These are phyloP conservation scores for Characodon lateralis DNA, from an alignment of 2,797 vertebrate species.

Conservation along the genomic window DNA sequence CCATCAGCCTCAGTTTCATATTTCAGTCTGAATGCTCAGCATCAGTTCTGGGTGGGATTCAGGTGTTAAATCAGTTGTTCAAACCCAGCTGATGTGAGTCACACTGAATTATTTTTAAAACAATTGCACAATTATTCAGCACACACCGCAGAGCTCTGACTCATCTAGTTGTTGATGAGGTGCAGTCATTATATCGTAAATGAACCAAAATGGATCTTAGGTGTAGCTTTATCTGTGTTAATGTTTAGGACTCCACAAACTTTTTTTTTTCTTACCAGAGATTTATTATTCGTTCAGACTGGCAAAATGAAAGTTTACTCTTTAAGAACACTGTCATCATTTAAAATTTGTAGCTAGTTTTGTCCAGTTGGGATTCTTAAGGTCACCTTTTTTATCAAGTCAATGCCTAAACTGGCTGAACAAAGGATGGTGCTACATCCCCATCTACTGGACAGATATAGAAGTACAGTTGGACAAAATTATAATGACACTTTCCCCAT, in stretches of 20 bases:
- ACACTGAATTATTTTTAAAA: slow-evolving; percentile 22
- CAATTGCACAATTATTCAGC: slow-evolving; percentile 55
- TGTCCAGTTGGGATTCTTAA: not conserved
- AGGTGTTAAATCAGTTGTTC: not conserved
- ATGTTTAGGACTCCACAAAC: not conserved
- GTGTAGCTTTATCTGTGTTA: not conserved
- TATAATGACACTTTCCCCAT: not conserved
- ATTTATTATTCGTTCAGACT: not conserved
- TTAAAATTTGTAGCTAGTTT: not conserved
- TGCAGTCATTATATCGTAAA: not conserved
- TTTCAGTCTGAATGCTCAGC: not conserved
- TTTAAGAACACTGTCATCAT: too few relatives aligned
- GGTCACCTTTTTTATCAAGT: not conserved
- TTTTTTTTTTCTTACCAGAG: not conserved
- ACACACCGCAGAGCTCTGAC: not conserved
- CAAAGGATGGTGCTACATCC: not conserved
- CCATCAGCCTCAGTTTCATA: not conserved
- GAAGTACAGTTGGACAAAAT: not conserved
- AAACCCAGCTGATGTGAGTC: slow-evolving; percentile 32
- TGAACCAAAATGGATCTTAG: not conserved
- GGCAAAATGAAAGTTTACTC: not conserved
- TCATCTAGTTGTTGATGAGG: not conserved
- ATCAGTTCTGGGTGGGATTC: not conserved
- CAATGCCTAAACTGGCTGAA: not conserved
- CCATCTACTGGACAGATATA: not conserved